A percentile compares a stretch with the other conserved stretches of the same genome.
These are phyloP conservation scores for Lasioglossum morio DNA, from an alignment of 2,888 invertebrate species.

Conservation along the genomic window DNA sequence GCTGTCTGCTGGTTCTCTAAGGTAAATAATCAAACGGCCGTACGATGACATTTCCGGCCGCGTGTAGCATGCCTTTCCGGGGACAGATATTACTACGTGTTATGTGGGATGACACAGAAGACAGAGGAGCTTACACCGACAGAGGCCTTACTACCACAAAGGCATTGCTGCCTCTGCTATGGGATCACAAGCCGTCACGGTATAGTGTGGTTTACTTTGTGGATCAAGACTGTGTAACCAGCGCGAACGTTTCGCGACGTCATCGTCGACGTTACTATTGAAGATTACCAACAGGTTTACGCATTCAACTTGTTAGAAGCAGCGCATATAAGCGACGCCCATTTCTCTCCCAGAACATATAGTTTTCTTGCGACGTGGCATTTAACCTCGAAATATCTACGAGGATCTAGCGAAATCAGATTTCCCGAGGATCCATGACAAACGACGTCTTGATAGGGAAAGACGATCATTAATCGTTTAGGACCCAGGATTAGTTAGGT, in stretches of 20 bases:
- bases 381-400: not conserved
- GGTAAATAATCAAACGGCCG: not conserved
- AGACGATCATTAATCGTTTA: too few relatives aligned
- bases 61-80: not conserved
- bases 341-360: not conserved
- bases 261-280: conserved; percentile 24
- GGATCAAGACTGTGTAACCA: conserved; percentile 39
- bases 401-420: too few relatives aligned
- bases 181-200: conserved; percentile 9
- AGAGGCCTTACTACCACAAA: conserved; percentile 15
- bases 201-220: conserved; percentile 49
- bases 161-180: conserved; percentile 24
- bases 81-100: conserved; percentile 5
- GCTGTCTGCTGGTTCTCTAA: not conserved
- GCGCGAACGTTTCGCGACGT: conserved; percentile 43
- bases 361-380: too few relatives aligned
- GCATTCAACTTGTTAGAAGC: conserved; percentile 4
- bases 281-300: conserved; percentile 49
- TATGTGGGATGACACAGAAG: conserved; percentile 15
- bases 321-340: conserved; percentile 19
- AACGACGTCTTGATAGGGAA: too few relatives aligned
- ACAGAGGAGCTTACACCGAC: not conserved
- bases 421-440: too few relatives aligned
- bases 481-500: too few relatives aligned
- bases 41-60: not conserved